Base-by-base conservation (phyloP, 1,140 invertebrate genomes). In the Trichoplusia ni region DNA sequence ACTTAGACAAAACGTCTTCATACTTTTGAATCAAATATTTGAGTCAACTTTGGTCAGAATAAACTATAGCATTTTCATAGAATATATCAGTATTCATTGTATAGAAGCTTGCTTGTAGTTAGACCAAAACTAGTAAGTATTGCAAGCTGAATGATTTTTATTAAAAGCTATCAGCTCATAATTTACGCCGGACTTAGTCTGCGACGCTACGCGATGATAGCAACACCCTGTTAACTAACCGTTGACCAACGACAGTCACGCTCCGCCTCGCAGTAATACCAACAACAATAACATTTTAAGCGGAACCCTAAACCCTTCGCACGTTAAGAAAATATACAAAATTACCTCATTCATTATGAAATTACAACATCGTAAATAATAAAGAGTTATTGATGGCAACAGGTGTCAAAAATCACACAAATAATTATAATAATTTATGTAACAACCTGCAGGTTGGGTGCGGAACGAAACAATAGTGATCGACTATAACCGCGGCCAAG, bases 141-240 rank as follows among this genome's bases (percentile, higher is more conserved):
- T n/a, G n/a, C n/a, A n/a, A n/a, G n/a, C n/a, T n/a, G n/a, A n/a
- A n/a, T n/a, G n/a, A n/a, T n/a, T 31, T 5, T 0, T 0, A 44
- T 31, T 21, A 40, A 62, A 16, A 18, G 13, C 23, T 33, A 14
- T 14, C n/a, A 63, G 38, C 18, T 64, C 37, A 37, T 38, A 46
- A 59, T 44, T 53, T 63, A 31, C 14, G 42, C 53, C 42, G 42
- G n/a, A 6, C 21, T 23, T 61, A 51, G 38, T 49, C 16, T 47
- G 37, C 31, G 46, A 53, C 56, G 49, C 49, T 54, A 47, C 35
- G 14, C 49, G 56, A 56, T 54, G 56, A 69, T 69, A 56, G 62
- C 56, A 60, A 64, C 61, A 68, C 51, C 59, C 44, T 63, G 66
- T 59, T 63, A 68, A 61, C 62, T 69, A 58, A 58, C 62, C 58